These are phyloP conservation scores for Stenolophus ochropezus DNA, from an alignment of 2,888 invertebrate species.

Conservation along the genomic window DNA sequence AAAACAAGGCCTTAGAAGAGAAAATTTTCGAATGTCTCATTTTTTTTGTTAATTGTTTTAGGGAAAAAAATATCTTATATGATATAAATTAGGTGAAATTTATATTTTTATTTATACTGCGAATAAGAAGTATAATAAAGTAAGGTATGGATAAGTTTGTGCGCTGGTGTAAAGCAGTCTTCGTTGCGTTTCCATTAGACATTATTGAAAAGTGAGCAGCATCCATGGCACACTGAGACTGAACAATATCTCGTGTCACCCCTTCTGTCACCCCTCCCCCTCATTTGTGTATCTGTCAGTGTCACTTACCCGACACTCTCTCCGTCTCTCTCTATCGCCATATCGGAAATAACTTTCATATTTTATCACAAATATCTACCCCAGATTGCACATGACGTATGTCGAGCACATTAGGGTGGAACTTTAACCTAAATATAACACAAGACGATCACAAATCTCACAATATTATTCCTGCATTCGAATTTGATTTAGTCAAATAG, in stretches of 20 bases:
- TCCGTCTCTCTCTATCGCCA: not conserved
- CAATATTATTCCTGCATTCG: too few relatives aligned
- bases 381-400: not conserved
- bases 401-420: not conserved
- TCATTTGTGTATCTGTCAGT: constrained; percentile 73
- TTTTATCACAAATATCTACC: constrained; percentile 21
- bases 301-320: constrained; percentile 66
- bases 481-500: too few relatives aligned
- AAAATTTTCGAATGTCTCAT: too few relatives aligned
- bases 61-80: too few relatives aligned
- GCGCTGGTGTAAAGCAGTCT: constrained; percentile 24
- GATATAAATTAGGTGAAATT: too few relatives aligned
- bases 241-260: constrained; percentile 49
- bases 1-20: too few relatives aligned
- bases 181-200: constrained; percentile 70
- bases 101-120: too few relatives aligned
- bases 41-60: too few relatives aligned
- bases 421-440: not conserved
- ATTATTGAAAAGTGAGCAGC: constrained; percentile 72
- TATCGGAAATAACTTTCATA: constrained; percentile 36
- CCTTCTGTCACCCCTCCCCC: constrained; percentile 54
- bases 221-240: constrained; percentile 62
- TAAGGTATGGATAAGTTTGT: too few relatives aligned
- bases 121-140: too few relatives aligned
- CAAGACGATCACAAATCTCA: too few relatives aligned